These are phyloP conservation scores for Eristalinus sepulchralis DNA, from an alignment of 2,888 invertebrate species.

Conservation along the genomic window DNA sequence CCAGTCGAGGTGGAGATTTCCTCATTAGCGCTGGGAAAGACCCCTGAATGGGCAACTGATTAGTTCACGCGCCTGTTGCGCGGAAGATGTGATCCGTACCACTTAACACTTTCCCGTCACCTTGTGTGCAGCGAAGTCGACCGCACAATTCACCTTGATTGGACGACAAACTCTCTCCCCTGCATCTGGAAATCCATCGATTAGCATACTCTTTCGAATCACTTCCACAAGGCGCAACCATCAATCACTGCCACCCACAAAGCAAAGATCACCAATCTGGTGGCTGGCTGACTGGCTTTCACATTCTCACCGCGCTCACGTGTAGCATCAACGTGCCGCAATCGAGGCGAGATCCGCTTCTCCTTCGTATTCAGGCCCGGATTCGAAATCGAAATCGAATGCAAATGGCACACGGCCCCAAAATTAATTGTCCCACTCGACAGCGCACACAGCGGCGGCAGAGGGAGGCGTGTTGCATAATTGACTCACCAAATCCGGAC, in stretches of 20 bases:
- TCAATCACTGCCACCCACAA: neutral
- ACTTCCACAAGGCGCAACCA: neutral
- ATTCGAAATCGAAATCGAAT: slow-evolving; percentile 3
- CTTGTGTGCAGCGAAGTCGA: neutral
- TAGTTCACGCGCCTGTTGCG: neutral
- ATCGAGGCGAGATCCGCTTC: neutral
- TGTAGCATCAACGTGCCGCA: slow-evolving; percentile 1
- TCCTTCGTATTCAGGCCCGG: neutral
- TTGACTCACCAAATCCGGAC: slow-evolving; percentile 62
- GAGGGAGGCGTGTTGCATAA: slow-evolving; percentile 43
- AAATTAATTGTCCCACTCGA: slow-evolving; percentile 40
- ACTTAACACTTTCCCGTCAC: neutral
- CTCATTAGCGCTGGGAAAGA: neutral
- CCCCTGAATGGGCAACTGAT: neutral
- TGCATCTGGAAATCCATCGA: neutral
- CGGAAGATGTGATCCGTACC: neutral
- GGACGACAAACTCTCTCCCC: neutral
- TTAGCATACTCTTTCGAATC: neutral
- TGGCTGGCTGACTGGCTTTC: neutral
- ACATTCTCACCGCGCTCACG: neutral
- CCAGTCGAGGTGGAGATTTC: neutral
- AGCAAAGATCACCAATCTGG: neutral
- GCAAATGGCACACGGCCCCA: slow-evolving; percentile 20
- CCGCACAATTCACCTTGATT: neutral
- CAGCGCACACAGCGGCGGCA: neutral